These are phyloP conservation scores for Bradypodion pumilum DNA, from an alignment of 2,797 vertebrate genomes.

Conservation along the genomic window DNA sequence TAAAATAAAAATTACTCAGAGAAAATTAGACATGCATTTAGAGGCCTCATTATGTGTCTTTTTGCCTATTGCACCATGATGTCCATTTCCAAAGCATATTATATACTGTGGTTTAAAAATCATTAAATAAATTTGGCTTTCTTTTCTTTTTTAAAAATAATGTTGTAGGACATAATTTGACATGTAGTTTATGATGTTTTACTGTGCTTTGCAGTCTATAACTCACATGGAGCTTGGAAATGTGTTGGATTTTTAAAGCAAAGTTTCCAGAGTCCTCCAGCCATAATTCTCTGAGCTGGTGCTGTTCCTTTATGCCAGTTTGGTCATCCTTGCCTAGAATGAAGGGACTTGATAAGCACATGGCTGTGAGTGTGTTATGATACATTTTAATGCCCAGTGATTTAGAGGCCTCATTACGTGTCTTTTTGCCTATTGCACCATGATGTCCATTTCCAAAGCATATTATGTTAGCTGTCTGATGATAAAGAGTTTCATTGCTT, in stretches of 20 bases:
- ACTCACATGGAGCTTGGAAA: not conserved
- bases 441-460: too few relatives aligned
- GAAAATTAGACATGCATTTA: constrained; percentile 49
- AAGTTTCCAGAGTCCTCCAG: too few relatives aligned
- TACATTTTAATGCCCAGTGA: not conserved
- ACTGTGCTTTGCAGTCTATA: not conserved
- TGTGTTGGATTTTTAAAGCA: too few relatives aligned
- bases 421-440: too few relatives aligned
- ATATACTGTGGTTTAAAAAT: constrained; percentile 34
- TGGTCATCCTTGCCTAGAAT: not conserved
- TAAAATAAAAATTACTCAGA: too few relatives aligned
- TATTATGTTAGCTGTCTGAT: too few relatives aligned
- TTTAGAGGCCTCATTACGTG: too few relatives aligned
- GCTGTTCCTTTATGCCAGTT: not conserved
- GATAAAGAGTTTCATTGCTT: too few relatives aligned
- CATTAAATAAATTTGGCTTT: not conserved
- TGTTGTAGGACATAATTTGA: constrained; percentile 6
- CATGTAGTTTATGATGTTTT: constrained; percentile 16
- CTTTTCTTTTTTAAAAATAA: not conserved
- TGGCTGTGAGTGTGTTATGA: not conserved
- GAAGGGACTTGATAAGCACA: not conserved
- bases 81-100: constrained; percentile 47
- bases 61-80: constrained; percentile 11
- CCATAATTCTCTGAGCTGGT: rapidly evolving
- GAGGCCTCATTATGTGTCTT: constrained; percentile 13